phyloP scores from a whole-genome alignment of 1,140 invertebrate genomes.

The Sinonovacula constricta region DNA sequence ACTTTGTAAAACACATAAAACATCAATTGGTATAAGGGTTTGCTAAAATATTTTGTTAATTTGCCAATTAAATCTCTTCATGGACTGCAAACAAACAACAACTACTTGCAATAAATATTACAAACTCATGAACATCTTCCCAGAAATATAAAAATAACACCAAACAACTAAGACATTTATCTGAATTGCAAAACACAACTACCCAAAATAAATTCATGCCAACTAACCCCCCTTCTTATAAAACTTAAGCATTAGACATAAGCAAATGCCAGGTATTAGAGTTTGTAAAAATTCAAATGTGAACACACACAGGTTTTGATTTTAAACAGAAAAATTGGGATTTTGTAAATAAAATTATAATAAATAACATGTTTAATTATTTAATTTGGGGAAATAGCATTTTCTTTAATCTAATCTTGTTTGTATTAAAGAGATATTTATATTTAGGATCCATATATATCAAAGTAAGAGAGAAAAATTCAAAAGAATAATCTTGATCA shows the following conservation, averaged over 20 bases:
- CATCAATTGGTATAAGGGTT: not conserved
- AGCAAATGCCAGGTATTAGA: not conserved
- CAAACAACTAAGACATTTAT: not conserved
- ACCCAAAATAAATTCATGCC: not conserved
- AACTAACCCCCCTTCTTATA: not conserved
- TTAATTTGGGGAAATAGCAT: no score
- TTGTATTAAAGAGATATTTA: no score
- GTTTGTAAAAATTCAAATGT: no score
- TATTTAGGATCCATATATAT: no score
- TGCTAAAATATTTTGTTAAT: not conserved
- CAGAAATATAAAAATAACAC: not conserved
- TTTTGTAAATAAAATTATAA: no score
- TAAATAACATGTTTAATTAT: no score
- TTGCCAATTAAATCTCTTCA: not conserved
- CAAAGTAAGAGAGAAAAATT: no score
- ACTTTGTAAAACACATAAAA: not conserved
- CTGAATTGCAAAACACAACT: not conserved
- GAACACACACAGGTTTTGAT: no score
- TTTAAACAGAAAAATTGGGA: no score
- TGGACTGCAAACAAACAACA: not conserved
- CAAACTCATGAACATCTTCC: no score
- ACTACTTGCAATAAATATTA: not conserved
- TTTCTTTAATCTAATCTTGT: no score
- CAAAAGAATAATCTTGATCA: no score
- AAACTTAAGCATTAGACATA: not conserved